A percentile compares a stretch with the other conserved stretches of the same genome.
These are phyloP conservation scores for Spea bombifrons DNA, from an alignment of 2,113 vertebrate species.

Conservation along the genomic window DNA sequence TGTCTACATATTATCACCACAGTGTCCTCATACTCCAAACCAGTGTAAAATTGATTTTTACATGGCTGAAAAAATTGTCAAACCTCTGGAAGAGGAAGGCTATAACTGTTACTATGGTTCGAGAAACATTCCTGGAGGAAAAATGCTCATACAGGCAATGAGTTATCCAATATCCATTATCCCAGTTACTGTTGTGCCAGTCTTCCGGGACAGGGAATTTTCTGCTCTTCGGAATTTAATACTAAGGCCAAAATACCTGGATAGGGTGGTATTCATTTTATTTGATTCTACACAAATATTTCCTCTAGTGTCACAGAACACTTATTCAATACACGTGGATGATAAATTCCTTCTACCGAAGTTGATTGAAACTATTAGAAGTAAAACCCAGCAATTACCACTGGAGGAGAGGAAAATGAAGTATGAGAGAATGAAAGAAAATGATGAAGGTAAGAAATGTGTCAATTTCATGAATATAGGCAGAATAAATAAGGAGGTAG, in stretches of 20 bases:
- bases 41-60: constrained; percentile 20
- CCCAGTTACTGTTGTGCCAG: constrained; percentile 29
- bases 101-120: constrained; percentile 35
- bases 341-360: constrained; percentile 5
- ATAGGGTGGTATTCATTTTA: constrained; percentile 33
- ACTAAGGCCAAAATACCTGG: constrained; percentile 15
- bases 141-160: constrained; percentile 5
- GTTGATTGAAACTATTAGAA: constrained; percentile 24
- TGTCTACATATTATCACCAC: constrained; percentile 39
- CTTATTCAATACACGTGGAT: constrained; percentile 14
- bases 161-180: constrained; percentile 41
- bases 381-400: neutral
- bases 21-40: constrained; percentile 10
- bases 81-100: constrained; percentile 16
- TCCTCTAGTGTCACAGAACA: neutral
- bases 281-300: constrained; percentile 19
- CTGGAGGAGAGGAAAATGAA: neutral
- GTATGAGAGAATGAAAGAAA: neutral
- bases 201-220: constrained; percentile 26
- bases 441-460: neutral
- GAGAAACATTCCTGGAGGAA: constrained; percentile 39
- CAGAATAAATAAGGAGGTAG: too few relatives aligned
- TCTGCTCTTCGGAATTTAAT: neutral
- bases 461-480: too few relatives aligned
- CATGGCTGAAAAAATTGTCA: constrained; percentile 27